Conservation (phyloP, 2,797 vertebrate species). For the Enteromius argenteus region DNA sequence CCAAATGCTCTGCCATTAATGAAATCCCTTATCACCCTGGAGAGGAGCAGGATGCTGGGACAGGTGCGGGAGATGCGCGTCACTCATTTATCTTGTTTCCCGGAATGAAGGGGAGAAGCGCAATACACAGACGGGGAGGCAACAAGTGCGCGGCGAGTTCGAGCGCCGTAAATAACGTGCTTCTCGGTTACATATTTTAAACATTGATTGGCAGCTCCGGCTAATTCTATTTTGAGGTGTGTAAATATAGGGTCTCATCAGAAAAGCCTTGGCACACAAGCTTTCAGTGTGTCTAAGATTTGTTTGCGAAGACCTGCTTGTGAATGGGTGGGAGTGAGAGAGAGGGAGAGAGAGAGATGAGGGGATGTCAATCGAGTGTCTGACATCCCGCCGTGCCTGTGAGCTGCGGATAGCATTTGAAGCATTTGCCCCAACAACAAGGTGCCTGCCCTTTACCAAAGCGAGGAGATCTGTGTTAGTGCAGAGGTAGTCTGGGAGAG, state of each 20-base stretch:
- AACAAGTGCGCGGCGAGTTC: constrained; percentile 76
- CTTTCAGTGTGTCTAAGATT: constrained; percentile 62
- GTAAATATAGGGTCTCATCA: constrained; percentile 63
- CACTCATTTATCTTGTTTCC: constrained; percentile 82
- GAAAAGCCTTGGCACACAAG: constrained; percentile 43
- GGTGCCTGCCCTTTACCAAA: constrained; percentile 76
- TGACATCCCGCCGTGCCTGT: constrained; percentile 79
- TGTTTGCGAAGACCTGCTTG: constrained; percentile 35
- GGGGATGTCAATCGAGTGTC: constrained; percentile 73
- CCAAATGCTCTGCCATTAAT: constrained; percentile 83
- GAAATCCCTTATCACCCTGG: constrained; percentile 83
- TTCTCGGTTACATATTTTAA: constrained; percentile 64
- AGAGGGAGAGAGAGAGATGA: constrained; percentile 29
- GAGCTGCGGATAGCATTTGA: constrained; percentile 74
- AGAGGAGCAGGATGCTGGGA: constrained; percentile 77
- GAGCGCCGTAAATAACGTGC: constrained; percentile 57
- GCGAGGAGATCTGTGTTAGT: constrained; percentile 67
- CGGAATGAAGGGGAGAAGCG: constrained; percentile 73
- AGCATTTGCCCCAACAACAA: constrained; percentile 78
- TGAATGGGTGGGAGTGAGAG: constrained; percentile 31
- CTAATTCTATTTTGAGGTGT: constrained; percentile 65
- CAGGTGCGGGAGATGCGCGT: constrained; percentile 82
- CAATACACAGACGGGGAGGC: constrained; percentile 69
- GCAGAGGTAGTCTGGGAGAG: constrained; percentile 37
- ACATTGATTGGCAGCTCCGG: constrained; percentile 62